Conservation (phyloP, 2,888 invertebrate species). For the Campoletis raptor region DNA sequence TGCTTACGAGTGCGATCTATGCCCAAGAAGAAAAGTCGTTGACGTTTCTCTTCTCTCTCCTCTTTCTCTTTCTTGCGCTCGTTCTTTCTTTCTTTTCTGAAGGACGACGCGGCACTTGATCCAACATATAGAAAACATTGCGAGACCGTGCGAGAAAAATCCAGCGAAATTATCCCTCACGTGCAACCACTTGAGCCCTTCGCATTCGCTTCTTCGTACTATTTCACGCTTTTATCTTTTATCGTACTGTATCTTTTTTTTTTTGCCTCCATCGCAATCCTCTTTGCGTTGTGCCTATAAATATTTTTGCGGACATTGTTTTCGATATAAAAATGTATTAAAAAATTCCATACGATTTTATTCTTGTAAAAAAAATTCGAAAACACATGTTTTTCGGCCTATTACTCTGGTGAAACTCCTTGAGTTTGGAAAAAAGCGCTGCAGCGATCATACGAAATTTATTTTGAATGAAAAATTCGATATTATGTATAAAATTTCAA, state of each 20-base stretch:
- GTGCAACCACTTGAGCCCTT: slow-evolving; percentile 69
- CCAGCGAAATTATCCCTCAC: slow-evolving; percentile 66
- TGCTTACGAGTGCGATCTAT: slow-evolving; percentile 55
- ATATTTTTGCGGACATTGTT: slow-evolving; percentile 16
- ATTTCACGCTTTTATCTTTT: slow-evolving; percentile 60
- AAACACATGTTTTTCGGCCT: too few species aligned
- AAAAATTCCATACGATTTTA: neutral
- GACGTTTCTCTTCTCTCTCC: slow-evolving; percentile 41
- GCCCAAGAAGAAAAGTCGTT: slow-evolving; percentile 68
- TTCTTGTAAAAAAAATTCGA: too few species aligned
- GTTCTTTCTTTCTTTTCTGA: slow-evolving; percentile 23
- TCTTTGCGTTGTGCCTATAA: neutral
- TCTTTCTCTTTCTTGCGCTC: slow-evolving; percentile 26
- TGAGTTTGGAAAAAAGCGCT: too few species aligned
- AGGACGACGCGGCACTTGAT: slow-evolving; percentile 30
- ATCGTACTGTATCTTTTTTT: slow-evolving; percentile 31
- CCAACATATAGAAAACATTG: slow-evolving; percentile 25
- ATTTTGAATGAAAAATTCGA: neutral
- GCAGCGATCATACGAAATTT: too few species aligned
- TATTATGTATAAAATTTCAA: neutral
- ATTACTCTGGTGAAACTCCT: too few species aligned
- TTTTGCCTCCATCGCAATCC: slow-evolving; percentile 8
- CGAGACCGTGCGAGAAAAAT: slow-evolving; percentile 66
- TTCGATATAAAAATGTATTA: neutral
- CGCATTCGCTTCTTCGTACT: slow-evolving; percentile 47